Conservation (phyloP, 2,113 vertebrate genomes). For the Seriola quinqueradiata region DNA sequence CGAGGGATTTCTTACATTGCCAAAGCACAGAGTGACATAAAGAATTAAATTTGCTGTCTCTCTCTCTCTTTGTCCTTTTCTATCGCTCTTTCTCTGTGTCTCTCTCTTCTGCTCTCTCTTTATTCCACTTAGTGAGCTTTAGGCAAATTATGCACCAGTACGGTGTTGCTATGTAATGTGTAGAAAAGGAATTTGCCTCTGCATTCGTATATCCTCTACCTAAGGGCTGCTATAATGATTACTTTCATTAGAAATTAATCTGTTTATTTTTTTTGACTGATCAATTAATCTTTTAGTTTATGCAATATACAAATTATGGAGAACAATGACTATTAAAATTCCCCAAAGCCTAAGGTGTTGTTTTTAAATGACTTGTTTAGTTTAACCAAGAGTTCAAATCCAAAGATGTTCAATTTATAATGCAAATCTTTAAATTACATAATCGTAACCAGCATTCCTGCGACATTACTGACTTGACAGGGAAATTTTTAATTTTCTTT, state of each 20-base stretch:
- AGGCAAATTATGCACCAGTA: conserved; percentile 22
- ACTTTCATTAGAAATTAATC: not conserved
- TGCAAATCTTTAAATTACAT: no score
- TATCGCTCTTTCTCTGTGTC: not conserved
- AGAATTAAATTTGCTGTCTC: not conserved
- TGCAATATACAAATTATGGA: not conserved
- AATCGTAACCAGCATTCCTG: not conserved
- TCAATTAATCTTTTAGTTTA: not conserved
- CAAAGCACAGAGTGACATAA: conserved; percentile 15
- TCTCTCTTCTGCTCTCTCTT: not conserved
- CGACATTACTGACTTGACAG: not conserved
- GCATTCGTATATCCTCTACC: not conserved
- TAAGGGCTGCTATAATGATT: no score
- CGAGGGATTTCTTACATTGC: conserved; percentile 15
- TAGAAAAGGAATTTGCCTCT: not conserved
- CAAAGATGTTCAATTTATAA: not conserved
- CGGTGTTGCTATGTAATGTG: conserved; percentile 21
- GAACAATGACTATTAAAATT: not conserved
- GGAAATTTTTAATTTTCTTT: not conserved
- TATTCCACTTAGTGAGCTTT: conserved; percentile 30
- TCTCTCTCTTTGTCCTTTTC: not conserved
- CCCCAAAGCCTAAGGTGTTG: not conserved
- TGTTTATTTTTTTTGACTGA: no score
- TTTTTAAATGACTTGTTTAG: not conserved
- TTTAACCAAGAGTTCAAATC: not conserved